Base-by-base conservation (phyloP, 2,113 vertebrate species). In the Haplotaxodon microlepis region DNA sequence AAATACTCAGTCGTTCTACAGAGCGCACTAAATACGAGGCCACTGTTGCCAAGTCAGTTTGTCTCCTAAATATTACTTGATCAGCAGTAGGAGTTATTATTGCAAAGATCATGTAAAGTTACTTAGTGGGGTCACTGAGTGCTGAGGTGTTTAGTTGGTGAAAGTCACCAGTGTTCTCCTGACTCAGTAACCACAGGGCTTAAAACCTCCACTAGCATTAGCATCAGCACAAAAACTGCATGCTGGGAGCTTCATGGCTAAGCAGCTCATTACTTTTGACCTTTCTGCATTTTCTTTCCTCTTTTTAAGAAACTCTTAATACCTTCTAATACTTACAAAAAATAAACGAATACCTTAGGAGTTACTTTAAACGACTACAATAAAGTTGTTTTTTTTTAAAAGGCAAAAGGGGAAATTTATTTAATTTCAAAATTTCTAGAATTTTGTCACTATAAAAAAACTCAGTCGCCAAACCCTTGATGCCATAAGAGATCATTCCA, bases 341-440 rank as follows among this genome's bases (percentile, higher is more conserved):
- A 31, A 38, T 1, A 8, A 69, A 38, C 3, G 0, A 66, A 66
- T 38, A 38, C 19, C 19, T 13, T 40, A 69, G 36, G 1, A 2
- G 19, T 69, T 21, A 0, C 34, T 13, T 38, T 38, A 38, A 63
- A 69, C 1, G 0, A 21, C 61, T 69, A 13, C 10, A 69, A 69
- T 0, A 0, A 17, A 61, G 61, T 38, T n/a, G 9, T 2, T 66
- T 38, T 63, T 31, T 40, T 69, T 13, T 13, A 0, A 38, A 66
- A 21, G 34, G 34, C 2, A 0, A 69, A 69, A 21, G 4, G 4
- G 0, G 36, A 40, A 69, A 40, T 24, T 71, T 0, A 36, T 66
- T 66, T 21, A 40, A 69, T 40, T 40, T 73, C 5, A 45, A 12
- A 27, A 5, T 73, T 27, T 73, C 4, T 45, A 24, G 38, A 14